phyloP scores from a whole-genome alignment of 2,888 invertebrate species.

The Euplagia quadripunctaria region DNA sequence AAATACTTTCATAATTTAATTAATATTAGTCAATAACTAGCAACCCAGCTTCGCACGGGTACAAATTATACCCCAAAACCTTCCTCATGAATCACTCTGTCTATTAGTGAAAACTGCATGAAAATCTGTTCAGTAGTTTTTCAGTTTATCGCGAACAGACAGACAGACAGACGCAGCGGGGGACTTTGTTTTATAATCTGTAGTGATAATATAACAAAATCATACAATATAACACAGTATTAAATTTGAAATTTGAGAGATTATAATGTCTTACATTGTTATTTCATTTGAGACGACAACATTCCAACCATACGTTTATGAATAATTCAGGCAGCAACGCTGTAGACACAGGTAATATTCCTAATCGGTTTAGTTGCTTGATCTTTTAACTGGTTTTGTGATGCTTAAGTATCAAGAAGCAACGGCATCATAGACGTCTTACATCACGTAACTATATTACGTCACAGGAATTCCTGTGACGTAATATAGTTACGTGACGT shows the following conservation, averaged over 20 bases:
- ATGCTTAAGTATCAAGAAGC: constrained; percentile 1
- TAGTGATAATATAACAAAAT: too few species aligned
- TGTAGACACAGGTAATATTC: constrained; percentile 8
- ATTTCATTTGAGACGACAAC: constrained; percentile 19
- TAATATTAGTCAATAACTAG: too few species aligned
- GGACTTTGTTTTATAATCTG: too few species aligned
- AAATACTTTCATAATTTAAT: too few species aligned
- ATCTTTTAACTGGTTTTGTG: constrained; percentile 15
- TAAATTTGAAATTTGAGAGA: background rate
- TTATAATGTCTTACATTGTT: background rate
- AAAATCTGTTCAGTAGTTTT: too few species aligned
- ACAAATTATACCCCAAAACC: too few species aligned
- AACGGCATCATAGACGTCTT: background rate
- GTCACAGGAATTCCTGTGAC: background rate
- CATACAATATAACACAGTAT: background rate
- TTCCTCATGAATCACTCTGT: too few species aligned
- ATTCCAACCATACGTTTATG: constrained; percentile 26
- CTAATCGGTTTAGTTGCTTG: constrained; percentile 27
- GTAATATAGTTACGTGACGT: too few species aligned
- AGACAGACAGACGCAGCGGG: too few species aligned
- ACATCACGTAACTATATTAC: background rate
- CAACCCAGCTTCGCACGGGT: too few species aligned
- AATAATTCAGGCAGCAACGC: constrained; percentile 38
- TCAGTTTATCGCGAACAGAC: too few species aligned
- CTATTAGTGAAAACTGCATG: too few species aligned